phyloP scores from a whole-genome alignment of 2,113 vertebrate genomes.

The Bubalus kerabau region DNA sequence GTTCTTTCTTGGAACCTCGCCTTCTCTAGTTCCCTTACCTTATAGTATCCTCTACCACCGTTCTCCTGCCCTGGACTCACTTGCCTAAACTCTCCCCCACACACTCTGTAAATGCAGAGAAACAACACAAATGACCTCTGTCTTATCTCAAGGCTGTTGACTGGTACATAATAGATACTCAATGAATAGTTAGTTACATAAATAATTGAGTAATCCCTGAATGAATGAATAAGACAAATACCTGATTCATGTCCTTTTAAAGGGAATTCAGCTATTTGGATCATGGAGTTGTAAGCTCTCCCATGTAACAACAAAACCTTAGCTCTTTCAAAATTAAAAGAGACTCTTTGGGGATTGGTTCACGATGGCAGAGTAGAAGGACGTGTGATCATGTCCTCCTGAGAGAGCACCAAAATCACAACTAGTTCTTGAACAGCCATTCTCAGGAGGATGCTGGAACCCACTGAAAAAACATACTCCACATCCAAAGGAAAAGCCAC shows the following conservation, averaged over 20 bases:
- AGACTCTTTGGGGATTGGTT: background rate
- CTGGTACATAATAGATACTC: fast-evolving
- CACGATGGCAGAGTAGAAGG: background rate
- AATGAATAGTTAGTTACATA: fast-evolving
- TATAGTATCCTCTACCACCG: background rate
- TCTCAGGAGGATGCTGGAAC: background rate
- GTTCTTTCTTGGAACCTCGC: background rate
- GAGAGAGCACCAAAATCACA: background rate
- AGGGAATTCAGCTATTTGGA: background rate
- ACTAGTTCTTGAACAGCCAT: background rate
- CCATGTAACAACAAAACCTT: background rate
- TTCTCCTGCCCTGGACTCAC: background rate
- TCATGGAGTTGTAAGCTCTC: background rate
- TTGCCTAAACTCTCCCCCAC: fast-evolving
- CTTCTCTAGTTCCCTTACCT: background rate
- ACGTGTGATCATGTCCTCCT: background rate
- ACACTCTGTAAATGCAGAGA: background rate
- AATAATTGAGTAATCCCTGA: background rate
- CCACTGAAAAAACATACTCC: background rate
- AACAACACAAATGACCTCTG: background rate
- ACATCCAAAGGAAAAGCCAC: background rate
- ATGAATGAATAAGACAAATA: background rate
- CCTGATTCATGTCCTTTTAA: background rate
- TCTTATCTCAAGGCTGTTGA: background rate
- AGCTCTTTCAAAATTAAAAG: background rate